A percentile compares a stretch with the other conserved stretches of the same genome.
Evolutionary conservation across 2,797 vertebrate genomes (phyloP).

Genomic region (Myripristis murdjan): DNA sequence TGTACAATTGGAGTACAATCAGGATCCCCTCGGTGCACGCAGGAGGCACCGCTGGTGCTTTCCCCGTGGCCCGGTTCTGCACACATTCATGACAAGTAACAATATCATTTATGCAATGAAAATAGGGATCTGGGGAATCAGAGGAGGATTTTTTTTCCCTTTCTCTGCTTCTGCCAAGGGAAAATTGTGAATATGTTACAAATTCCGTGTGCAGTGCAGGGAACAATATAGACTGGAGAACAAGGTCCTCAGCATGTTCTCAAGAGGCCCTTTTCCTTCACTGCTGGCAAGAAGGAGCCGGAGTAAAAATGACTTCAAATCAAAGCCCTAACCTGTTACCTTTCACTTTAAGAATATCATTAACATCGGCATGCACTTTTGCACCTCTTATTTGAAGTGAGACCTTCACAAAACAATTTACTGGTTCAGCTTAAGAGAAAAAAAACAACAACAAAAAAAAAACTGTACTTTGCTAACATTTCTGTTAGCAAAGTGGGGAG

Average conservation of each 20-base stretch:
- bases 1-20: conserved; percentile 77
- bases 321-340: conserved; percentile 32
- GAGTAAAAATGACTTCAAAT: conserved; percentile 24
- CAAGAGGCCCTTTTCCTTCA: conserved; percentile 48
- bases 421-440: conserved; percentile 3
- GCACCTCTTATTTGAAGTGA: conserved; percentile 29
- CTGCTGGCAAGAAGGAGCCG: conserved; percentile 14
- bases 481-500: conserved; percentile 54
- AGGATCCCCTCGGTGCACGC: conserved; percentile 65
- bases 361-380: conserved; percentile 2
- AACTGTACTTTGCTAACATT: conserved; percentile 24
- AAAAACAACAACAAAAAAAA: too few relatives aligned
- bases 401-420: conserved; percentile 37
- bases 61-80: conserved; percentile 60
- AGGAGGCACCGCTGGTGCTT: conserved; percentile 63
- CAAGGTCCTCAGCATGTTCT: conserved; percentile 60
- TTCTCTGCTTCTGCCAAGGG: conserved; percentile 44
- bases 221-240: conserved; percentile 69
- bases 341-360: conserved; percentile 18
- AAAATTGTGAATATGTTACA: conserved; percentile 61
- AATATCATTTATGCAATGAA: conserved; percentile 75
- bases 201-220: conserved; percentile 48
- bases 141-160: conserved; percentile 52
- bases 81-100: conserved; percentile 61
- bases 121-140: conserved; percentile 68